A percentile compares a stretch with the other conserved stretches of the same genome.
These are phyloP conservation scores for Clytia hemisphaerica DNA, from an alignment of 30 jellyfish, hydroid and myxozoan species.

Conservation along the genomic window DNA sequence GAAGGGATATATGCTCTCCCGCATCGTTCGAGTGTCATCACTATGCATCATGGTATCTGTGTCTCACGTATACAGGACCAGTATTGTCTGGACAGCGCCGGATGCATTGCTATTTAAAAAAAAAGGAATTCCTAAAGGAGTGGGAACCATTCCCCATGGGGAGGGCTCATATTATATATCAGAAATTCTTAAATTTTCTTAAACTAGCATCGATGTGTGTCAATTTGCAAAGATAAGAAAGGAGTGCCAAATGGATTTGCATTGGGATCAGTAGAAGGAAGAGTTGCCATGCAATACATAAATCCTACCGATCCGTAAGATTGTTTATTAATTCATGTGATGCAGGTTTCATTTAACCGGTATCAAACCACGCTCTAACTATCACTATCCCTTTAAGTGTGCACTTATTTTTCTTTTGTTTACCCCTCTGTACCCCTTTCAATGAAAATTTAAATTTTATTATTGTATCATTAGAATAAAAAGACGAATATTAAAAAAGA, in stretches of 20 bases:
- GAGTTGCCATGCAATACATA: constrained; percentile 90
- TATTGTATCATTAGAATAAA: no score
- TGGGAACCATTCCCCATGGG: neutral
- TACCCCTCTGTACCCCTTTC: no score
- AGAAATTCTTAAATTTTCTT: neutral
- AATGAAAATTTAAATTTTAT: no score
- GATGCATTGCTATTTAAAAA: neutral
- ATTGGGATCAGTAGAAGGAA: constrained; percentile 89
- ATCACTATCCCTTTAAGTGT: no score
- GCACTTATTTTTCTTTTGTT: neutral
- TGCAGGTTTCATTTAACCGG: no score
- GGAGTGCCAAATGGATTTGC: constrained; percentile 88
- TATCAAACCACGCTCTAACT: no score
- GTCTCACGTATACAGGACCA: neutral
- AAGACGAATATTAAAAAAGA: no score
- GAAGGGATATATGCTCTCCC: no score
- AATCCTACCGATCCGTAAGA: constrained; percentile 68
- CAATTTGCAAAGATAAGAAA: constrained; percentile 81
- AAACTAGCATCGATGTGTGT: constrained; percentile 69
- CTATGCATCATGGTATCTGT: neutral
- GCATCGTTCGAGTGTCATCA: constrained; percentile 3
- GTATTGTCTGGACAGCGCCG: neutral
- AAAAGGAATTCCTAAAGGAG: neutral
- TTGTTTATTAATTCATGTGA: neutral
- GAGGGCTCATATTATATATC: neutral